Percentiles rank a stretch among this genome's conserved stretches.
Conservation (phyloP, 2,113 vertebrate genomes). For the Orcinus orca region DNA sequence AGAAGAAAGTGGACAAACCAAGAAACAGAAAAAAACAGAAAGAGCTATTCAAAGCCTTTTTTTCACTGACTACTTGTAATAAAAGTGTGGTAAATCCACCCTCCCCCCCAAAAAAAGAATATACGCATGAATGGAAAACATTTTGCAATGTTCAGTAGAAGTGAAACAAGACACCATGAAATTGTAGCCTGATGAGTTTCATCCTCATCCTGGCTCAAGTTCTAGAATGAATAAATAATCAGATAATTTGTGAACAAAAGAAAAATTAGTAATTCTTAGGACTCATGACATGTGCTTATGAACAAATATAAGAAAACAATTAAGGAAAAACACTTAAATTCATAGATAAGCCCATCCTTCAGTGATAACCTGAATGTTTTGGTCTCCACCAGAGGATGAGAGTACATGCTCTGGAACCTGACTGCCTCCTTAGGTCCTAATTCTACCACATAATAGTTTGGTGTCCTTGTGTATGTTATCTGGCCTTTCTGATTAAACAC, state of each 20-base stretch:
- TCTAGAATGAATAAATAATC: background rate
- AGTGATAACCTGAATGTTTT: background rate
- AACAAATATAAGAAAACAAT: background rate
- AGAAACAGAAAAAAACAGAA: constrained; percentile 52
- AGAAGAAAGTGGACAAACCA: constrained; percentile 53
- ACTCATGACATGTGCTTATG: background rate
- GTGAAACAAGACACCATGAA: background rate
- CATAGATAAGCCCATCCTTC: background rate
- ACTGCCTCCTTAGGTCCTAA: too few species aligned
- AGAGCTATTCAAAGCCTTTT: background rate
- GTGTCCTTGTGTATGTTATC: background rate
- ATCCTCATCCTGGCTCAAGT: background rate
- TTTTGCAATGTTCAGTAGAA: background rate
- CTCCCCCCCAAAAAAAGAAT: too few species aligned
- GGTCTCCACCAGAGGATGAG: background rate
- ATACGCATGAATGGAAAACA: accelerated
- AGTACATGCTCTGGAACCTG: background rate
- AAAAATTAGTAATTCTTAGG: background rate
- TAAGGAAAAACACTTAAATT: background rate
- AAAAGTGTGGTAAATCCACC: background rate
- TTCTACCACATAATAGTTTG: background rate
- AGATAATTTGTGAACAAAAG: background rate
- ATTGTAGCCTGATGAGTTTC: background rate
- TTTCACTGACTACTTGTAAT: constrained; percentile 6
- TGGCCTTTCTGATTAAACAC: background rate